Conservation (phyloP, 2,888 invertebrate species). For the Dorcus parallelipipedus region DNA sequence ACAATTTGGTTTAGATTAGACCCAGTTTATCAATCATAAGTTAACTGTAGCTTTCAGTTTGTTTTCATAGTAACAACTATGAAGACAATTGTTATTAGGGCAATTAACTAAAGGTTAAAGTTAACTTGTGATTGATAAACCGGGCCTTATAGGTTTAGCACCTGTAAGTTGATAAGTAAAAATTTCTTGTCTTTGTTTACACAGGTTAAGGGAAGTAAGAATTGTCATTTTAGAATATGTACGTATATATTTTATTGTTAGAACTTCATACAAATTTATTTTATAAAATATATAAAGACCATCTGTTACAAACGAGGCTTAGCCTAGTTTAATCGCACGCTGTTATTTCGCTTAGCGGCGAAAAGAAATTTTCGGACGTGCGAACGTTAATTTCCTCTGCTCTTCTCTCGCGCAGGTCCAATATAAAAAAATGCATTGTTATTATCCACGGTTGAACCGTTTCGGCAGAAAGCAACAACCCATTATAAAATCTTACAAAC, state of each 20-base stretch:
- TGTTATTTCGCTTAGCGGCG: background rate
- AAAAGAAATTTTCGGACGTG: background rate
- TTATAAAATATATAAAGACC: conserved; percentile 17
- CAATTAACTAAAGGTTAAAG: too few species aligned
- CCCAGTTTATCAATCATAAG: too few species aligned
- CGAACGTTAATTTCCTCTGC: background rate
- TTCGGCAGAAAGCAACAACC: conserved; percentile 23
- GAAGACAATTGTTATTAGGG: too few species aligned
- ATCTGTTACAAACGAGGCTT: conserved; percentile 3
- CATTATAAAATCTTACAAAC: conserved; percentile 23
- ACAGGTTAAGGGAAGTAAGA: background rate
- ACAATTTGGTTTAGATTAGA: too few species aligned
- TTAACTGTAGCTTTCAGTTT: too few species aligned
- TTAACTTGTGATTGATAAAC: too few species aligned
- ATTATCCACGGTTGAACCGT: background rate
- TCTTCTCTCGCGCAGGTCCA: background rate
- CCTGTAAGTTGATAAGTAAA: too few species aligned
- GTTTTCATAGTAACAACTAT: too few species aligned
- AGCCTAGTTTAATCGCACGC: background rate
- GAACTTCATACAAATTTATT: conserved; percentile 18
- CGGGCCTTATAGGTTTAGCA: too few species aligned
- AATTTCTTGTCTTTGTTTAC: too few species aligned
- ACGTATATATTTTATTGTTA: conserved; percentile 19
- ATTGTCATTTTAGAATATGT: background rate
- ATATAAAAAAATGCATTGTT: conserved; percentile 1